Evolutionary conservation across 2,797 vertebrate species (phyloP), one percentile per base, ranked within the genome.

Genomic region (Acipenser transmontanus): DNA sequence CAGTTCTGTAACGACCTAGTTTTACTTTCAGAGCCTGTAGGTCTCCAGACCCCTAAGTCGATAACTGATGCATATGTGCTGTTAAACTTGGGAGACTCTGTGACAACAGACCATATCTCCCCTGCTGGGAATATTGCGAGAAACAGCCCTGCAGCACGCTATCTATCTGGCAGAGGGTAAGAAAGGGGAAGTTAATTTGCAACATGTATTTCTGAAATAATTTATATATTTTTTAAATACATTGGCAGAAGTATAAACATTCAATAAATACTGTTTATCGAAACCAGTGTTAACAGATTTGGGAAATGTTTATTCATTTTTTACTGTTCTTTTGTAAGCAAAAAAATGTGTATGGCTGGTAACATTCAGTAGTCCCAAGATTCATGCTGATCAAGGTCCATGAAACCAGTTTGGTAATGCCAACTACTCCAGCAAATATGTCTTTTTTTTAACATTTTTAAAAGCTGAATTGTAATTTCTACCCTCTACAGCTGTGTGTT

Each of bases 31-130:
- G 77, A 99, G 97, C 94, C 92, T 66, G 84, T 79, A 86, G 74
- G 86, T 63, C 89, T 93, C 71, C 85, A 87, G 67, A 78, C 87
- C 0, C 91, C 91, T 0, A 85, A 84, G 74, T 90, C 92, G 50
- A 92, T 99, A 70, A 74, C 76, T 8, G 86, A 91, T 0, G 95
- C 96, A 20, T 91, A 91, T 2, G 96, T 97, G 61, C 89, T 99
- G 6, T 84, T 99, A 72, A 96, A 92, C 81, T 73, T 99, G 52
- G 95, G 97, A 6, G 97, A 99, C 80, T 99, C 97, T 0, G 95
- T 99, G 69, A 99, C 97, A 63, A 99, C 97, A 0, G 97, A 99
- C 80, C 97, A 99, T 82, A 99, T 99, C 74, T 99, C 97, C 63
- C 97, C 97, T 34, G 97, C 96, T 9, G 97, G 97, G 57, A 99